Evolutionary conservation across 2,888 invertebrate genomes (phyloP).

Genomic region (Morpho deidamia): DNA sequence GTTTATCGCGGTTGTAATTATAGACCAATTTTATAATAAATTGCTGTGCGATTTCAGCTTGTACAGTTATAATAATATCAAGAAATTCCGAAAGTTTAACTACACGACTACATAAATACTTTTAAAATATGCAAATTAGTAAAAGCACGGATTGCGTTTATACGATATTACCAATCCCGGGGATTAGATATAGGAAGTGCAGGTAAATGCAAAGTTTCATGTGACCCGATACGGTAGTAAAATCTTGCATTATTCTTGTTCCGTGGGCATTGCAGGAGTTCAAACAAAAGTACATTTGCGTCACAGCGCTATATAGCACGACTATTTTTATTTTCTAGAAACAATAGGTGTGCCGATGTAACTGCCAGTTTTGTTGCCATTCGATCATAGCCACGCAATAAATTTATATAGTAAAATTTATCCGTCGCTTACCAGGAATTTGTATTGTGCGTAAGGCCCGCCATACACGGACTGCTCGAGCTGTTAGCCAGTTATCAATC

Average conservation of each 20-base stretch:
- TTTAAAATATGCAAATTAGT: too few species aligned
- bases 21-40: conserved; percentile 30
- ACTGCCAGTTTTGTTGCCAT: conserved; percentile 53
- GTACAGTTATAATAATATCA: not conserved
- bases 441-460: conserved; percentile 29
- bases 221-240: conserved; percentile 26
- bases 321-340: conserved; percentile 65
- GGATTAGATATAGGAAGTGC: conserved; percentile 29
- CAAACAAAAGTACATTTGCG: conserved; percentile 54
- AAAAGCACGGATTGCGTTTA: not conserved
- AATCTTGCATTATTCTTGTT: conserved; percentile 40
- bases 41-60: conserved; percentile 41
- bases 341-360: conserved; percentile 62
- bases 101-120: too few species aligned
- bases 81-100: too few species aligned
- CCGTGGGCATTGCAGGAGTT: conserved; percentile 42
- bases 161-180: conserved; percentile 1
- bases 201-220: conserved; percentile 26
- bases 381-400: conserved; percentile 68
- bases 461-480: too few species aligned
- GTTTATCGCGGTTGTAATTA: conserved; percentile 55
- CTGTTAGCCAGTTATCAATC: too few species aligned
- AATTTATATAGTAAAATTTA: conserved; percentile 70
- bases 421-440: conserved; percentile 58
- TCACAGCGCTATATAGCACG: conserved; percentile 32